Evolutionary conservation across 2,888 invertebrate genomes (phyloP), one percentile per base, ranked within the genome.

Genomic region (Drosophila testacea): DNA sequence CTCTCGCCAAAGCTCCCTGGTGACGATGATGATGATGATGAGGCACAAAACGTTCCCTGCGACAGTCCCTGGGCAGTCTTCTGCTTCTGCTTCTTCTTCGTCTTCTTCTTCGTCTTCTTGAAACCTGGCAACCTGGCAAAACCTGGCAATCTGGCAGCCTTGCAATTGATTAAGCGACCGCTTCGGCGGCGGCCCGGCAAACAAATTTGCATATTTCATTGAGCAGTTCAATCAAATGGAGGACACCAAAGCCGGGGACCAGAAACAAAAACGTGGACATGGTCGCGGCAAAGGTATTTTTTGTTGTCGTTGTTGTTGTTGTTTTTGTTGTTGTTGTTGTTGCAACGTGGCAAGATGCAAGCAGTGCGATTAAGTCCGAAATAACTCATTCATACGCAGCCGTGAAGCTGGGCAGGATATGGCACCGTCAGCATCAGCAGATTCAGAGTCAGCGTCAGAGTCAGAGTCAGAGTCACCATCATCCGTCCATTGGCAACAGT

Each of bases 121-220:
- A 54, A 9, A 32, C 27, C 30, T 11, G 41, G 44, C 71, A 59
- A 51, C 7, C 51, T 34, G 41, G 11, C 57, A 11, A 22, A 22
- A 28, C 4, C 47, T 27, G 30, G 28, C 68, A 27, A 22, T 11
- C 67, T 56, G 69, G 55, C 67, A 63, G 60, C 76, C 69, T 73
- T 73, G 81, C 81, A 86, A 85, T 83, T 88, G 88, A 86, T 86
- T 86, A 86, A 88, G 84, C 80, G 81, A 73, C 69, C 60, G 71
- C 65, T 62, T 67, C 72, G 64, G 63, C 73, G 83, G 79, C 75
- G 56, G 63, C 55, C 57, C 28, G 51, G 63, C 65, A 77, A 81
- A 80, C 87, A 89, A 86, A 90, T 90, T 90, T 91, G 90, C 91
- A 91, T 91, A 91, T 91, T 91, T 91, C 91, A 91, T 91, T 91